phyloP scores from a whole-genome alignment of 2,113 vertebrate genomes.

The Ivindomyrus marchei region DNA sequence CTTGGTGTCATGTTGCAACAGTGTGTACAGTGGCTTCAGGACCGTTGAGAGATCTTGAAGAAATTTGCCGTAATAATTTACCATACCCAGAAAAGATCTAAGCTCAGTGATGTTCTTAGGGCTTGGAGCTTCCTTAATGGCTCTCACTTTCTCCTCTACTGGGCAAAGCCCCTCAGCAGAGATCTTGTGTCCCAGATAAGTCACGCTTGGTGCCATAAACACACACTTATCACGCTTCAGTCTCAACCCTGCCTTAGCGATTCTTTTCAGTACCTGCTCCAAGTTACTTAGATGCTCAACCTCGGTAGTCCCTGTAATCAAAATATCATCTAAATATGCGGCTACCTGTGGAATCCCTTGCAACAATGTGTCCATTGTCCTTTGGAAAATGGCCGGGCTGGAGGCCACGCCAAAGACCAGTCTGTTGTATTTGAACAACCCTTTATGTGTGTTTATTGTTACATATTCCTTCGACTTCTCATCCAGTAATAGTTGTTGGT shows the following conservation, averaged over 20 bases:
- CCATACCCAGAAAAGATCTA: slow-evolving; percentile 19
- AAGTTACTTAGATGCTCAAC: background rate
- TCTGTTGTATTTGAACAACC: slow-evolving; percentile 18
- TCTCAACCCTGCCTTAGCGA: background rate
- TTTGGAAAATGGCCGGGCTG: slow-evolving; percentile 24
- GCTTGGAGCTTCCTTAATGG: slow-evolving; percentile 21
- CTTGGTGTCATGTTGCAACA: slow-evolving; percentile 5
- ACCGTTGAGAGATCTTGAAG: slow-evolving; percentile 12
- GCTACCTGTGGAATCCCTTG: slow-evolving; percentile 22
- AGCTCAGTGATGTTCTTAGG: slow-evolving; percentile 2
- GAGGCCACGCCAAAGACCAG: slow-evolving; percentile 13
- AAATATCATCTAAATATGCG: slow-evolving; percentile 18
- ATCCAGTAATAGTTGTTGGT: slow-evolving; percentile 7
- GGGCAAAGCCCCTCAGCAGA: slow-evolving; percentile 14
- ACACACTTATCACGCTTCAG: slow-evolving; percentile 9
- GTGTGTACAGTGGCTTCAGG: background rate
- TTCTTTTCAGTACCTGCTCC: slow-evolving; percentile 16
- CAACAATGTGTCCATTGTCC: slow-evolving; percentile 25
- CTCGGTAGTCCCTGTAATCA: slow-evolving; percentile 17
- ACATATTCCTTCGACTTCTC: slow-evolving; percentile 15
- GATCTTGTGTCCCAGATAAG: slow-evolving; percentile 17
- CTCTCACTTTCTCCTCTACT: slow-evolving; percentile 26
- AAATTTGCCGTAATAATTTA: slow-evolving; percentile 26
- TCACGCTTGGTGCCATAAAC: slow-evolving; percentile 14
- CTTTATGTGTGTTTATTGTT: slow-evolving; percentile 23